Evolutionary conservation across 1,140 invertebrate genomes (phyloP), one percentile per base, ranked within the genome.

Genomic region (Centruroides sculpturatus): DNA sequence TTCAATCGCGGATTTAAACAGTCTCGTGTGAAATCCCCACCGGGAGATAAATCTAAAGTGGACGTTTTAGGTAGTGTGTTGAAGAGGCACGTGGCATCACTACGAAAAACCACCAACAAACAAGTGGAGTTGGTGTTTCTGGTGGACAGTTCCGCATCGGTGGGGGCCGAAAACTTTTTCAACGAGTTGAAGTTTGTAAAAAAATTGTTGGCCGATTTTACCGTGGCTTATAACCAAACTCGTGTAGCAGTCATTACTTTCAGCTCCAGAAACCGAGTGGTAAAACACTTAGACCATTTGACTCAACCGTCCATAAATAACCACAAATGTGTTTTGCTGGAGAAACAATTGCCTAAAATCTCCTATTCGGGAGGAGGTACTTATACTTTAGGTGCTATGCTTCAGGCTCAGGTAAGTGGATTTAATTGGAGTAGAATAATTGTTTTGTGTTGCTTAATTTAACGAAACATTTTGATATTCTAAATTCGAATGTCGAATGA

Each of bases 121-220:
- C 66, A 80, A 69, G 71, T 83, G 52, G 84, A 86, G 68, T 69
- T 86, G 12, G 76, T 85, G 5, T 86, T 86, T 67, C 73, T 86
- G 12, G 79, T 86, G 8, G 84, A 86, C 69, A 79, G 79, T 35
- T 85, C 83, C 3, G 80, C 81, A 0, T 83, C 81, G 55, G 81
- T 86, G 3, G 84, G 84, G 3, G 71, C 75, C 53, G 72, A 77
- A 4, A 84, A 86, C 71, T 86, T 86, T 70, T 73, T 74, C 60
- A 82, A 81, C 64, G 84, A 85, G 70, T 68, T 85, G 47, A 83
- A 80, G 66, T 86, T 86, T 69, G 83, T 85, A 4, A 79, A 79
- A 64, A 84, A 84, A 69, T 71, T 86, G 1, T 65, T 86, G n/a
- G 80, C 83, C 6, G 83, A 85, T 69, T 83, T 85, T 62, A 82